Conservation (phyloP, 2,113 vertebrate species). For the Crotalus tigris region DNA sequence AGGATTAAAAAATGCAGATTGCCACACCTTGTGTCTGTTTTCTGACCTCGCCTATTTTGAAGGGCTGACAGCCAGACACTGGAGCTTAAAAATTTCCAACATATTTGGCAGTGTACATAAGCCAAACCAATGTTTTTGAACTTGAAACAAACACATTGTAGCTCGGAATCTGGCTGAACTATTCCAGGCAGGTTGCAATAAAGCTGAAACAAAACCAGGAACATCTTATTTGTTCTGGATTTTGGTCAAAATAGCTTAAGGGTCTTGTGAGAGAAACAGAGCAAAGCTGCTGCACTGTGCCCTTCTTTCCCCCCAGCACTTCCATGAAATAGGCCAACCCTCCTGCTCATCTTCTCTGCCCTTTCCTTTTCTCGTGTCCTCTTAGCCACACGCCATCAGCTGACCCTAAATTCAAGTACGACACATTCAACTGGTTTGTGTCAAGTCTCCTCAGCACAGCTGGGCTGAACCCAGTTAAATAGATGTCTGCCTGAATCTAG, state of each 20-base stretch:
- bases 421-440: neutral
- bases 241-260: neutral
- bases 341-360: neutral
- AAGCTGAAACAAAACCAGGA: neutral
- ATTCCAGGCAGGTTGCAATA: neutral
- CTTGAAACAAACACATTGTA: neutral
- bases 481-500: neutral
- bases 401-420: neutral
- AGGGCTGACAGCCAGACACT: neutral
- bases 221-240: neutral
- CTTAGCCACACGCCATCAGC: neutral
- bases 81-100: neutral
- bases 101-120: neutral
- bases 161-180: neutral
- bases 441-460: neutral
- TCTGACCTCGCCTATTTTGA: neutral
- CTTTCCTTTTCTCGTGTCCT: neutral
- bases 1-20: neutral
- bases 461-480: neutral
- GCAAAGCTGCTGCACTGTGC: neutral
- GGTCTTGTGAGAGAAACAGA: neutral
- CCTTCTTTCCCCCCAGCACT: neutral
- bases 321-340: neutral
- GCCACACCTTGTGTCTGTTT: neutral
- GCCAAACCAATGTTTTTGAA: neutral